Evolutionary conservation across 2,888 invertebrate genomes (phyloP), one percentile per base, ranked within the genome.

Genomic region (Syritta pipiens): DNA sequence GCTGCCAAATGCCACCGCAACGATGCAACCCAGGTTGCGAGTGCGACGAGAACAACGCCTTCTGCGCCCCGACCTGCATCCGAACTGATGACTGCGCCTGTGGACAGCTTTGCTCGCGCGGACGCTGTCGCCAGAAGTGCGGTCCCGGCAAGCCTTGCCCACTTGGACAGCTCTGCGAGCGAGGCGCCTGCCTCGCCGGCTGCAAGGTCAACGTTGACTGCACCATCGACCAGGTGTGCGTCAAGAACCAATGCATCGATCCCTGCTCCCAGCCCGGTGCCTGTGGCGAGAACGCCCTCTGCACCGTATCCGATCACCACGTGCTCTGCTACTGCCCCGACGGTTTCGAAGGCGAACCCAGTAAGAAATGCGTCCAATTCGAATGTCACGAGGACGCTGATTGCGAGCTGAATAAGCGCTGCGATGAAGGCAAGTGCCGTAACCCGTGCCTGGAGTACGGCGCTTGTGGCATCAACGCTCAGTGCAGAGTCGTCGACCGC

Each of bases 271-370:
- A 91, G 42, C 88, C 89, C 17, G 90, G 90, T 10, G 93, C 94
- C 1, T 97, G 97, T 84, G 96, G 96, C 3, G 92, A 91, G 82
- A 94, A 95, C 86, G 95, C 97, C 0, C 85, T 94, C 1, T 97
- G 97, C 85, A 91, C 93, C 81, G 92, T 95, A 0, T 92, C 93
- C 1, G 93, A 94, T 82, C 97, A 96, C 87, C 91, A 94, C 37
- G 93, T 95, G 42, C 91, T 97, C 2, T 97, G 97, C 86, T 91
- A 95, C 69, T 97, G 97, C 85, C 95, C 96, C 0, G 95, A 95
- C 84, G 96, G 96, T 10, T 95, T 91, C 85, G 94, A 94, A 82
- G 96, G 96, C 0, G 95, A 96, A 85, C 95, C 96, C 0, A 92
- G 91, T 68, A 92, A 91, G 81, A 92, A 92, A 84, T 96, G 96